Evolutionary conservation across 2,888 invertebrate genomes (phyloP).

Genomic region (Apotomis betuletana): DNA sequence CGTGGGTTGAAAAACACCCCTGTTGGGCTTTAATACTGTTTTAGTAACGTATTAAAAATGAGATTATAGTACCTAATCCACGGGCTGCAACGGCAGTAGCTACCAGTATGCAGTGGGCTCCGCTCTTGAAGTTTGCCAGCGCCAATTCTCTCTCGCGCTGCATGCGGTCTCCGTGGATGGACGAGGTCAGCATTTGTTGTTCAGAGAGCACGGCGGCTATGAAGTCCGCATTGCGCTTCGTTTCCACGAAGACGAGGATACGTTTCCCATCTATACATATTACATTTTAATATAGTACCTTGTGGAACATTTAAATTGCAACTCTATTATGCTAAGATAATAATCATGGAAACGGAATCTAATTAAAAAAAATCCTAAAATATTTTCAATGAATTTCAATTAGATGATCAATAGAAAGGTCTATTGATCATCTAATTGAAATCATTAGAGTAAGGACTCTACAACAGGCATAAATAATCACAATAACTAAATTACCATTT

Average conservation of each 20-base stretch:
- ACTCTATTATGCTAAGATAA: too few relatives aligned
- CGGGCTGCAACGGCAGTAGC: slow-evolving; percentile 98
- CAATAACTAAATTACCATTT: slow-evolving; percentile 63
- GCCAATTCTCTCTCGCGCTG: slow-evolving; percentile 98
- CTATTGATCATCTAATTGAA: too few relatives aligned
- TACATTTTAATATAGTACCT: neutral
- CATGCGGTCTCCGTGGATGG: slow-evolving; percentile 98
- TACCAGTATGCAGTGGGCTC: slow-evolving; percentile 91
- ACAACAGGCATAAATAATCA: too few relatives aligned
- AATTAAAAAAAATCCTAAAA: too few relatives aligned
- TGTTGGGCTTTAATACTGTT: too few relatives aligned
- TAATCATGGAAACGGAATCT: too few relatives aligned
- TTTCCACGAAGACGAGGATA: slow-evolving; percentile 95
- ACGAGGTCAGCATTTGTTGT: slow-evolving; percentile 93
- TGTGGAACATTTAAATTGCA: too few relatives aligned
- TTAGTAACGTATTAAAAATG: slow-evolving; percentile 7
- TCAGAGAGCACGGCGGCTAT: slow-evolving; percentile 92
- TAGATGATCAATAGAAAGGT: too few relatives aligned
- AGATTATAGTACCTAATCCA: slow-evolving; percentile 86
- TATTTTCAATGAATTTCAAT: too few relatives aligned
- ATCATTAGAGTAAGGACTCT: too few relatives aligned
- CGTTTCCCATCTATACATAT: slow-evolving; percentile 68
- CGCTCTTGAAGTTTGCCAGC: slow-evolving; percentile 92
- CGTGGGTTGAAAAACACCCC: too few relatives aligned
- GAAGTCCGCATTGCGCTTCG: slow-evolving; percentile 95